phyloP scores from a whole-genome alignment of 1,140 invertebrate species.

The Drosophila busckii region DNA sequence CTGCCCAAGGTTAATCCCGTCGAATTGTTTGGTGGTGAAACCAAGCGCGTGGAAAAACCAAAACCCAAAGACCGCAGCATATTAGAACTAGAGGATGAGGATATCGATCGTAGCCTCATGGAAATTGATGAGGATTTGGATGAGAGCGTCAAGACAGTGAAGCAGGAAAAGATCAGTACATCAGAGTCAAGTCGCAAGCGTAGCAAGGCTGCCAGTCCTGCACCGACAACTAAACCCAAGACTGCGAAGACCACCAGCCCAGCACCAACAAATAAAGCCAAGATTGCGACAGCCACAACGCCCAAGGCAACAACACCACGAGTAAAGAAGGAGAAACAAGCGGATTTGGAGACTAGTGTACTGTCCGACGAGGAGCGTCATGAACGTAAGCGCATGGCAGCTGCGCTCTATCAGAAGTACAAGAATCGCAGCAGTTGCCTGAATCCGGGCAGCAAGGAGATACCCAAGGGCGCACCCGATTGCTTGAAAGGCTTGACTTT shows the following conservation, averaged over 20 bases:
- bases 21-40: slow-evolving; percentile 64
- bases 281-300: slow-evolving; percentile 6
- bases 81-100: slow-evolving; percentile 58
- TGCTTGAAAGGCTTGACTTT: slow-evolving; percentile 90
- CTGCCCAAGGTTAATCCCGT: slow-evolving; percentile 52
- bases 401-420: slow-evolving; percentile 85
- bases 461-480: slow-evolving; percentile 88
- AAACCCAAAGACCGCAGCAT: slow-evolving; percentile 48
- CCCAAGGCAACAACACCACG: slow-evolving; percentile 33
- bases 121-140: slow-evolving; percentile 60
- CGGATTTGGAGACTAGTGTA: slow-evolving; percentile 63
- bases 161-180: not conserved
- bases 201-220: slow-evolving; percentile 9
- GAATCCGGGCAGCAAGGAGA: slow-evolving; percentile 89
- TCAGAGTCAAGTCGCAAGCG: slow-evolving; percentile 17
- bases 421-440: slow-evolving; percentile 87
- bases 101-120: slow-evolving; percentile 62
- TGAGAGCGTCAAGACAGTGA: slow-evolving; percentile 11
- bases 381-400: slow-evolving; percentile 83
- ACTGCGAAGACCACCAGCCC: slow-evolving; percentile 12
- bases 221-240: not conserved
- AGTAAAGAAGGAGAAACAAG: slow-evolving; percentile 32
- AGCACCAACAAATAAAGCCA: not conserved
- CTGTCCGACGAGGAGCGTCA: slow-evolving; percentile 82
- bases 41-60: slow-evolving; percentile 51